Percentiles rank a stretch among this genome's conserved stretches.
phyloP scores from a whole-genome alignment of 2,113 vertebrate species.

The Anhinga anhinga region DNA sequence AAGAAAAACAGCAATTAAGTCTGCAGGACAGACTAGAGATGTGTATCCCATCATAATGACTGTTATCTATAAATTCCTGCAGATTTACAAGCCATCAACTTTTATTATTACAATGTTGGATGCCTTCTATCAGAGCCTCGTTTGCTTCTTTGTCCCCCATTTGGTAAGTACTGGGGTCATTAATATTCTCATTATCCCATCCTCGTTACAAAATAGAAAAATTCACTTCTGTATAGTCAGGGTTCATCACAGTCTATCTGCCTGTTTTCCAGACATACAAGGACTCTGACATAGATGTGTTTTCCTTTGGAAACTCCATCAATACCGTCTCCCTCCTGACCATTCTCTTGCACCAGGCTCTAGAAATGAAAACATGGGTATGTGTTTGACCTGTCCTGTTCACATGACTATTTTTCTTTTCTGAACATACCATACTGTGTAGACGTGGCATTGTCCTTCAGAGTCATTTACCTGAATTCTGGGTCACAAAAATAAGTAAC shows the following conservation, averaged over 20 bases:
- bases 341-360: constrained; percentile 89
- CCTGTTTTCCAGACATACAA: constrained; percentile 76
- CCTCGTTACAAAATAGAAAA: neutral
- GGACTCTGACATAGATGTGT: constrained; percentile 85
- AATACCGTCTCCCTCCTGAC: constrained; percentile 88
- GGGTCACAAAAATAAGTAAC: neutral
- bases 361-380: constrained; percentile 96
- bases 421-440: neutral
- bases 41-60: neutral
- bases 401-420: neutral
- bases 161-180: constrained; percentile 76
- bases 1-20: neutral
- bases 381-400: constrained; percentile 10
- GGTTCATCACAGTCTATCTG: neutral
- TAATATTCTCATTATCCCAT: neutral
- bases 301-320: constrained; percentile 88
- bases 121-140: constrained; percentile 92
- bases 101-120: constrained; percentile 89
- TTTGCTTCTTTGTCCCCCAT: constrained; percentile 93
- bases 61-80: constrained; percentile 17
- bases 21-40: neutral
- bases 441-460: neutral
- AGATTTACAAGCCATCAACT: constrained; percentile 82
- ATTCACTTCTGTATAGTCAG: neutral
- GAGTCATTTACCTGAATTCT: neutral